Percentiles rank a stretch among this genome's conserved stretches.
Evolutionary conservation across 2,888 invertebrate genomes (phyloP).

Genomic region (Drosophila nigritarsus): DNA sequence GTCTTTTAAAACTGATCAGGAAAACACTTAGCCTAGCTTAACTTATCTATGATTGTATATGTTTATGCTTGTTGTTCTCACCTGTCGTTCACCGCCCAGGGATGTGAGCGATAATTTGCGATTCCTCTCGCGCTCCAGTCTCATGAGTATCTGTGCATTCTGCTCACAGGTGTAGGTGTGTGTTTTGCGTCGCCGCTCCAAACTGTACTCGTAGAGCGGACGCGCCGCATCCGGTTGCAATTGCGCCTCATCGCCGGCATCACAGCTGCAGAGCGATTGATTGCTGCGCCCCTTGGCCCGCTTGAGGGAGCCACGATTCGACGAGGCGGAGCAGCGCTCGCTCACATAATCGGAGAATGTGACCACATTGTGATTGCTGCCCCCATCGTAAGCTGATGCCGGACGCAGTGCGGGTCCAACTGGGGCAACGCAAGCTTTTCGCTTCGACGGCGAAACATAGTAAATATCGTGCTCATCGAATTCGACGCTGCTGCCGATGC

Average conservation of each 20-base stretch:
- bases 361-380: constrained; percentile 71
- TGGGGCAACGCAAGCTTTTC: constrained; percentile 78
- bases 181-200: constrained; percentile 85
- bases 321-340: constrained; percentile 59
- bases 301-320: constrained; percentile 82
- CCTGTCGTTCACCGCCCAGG: constrained; percentile 31
- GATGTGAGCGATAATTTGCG: constrained; percentile 80
- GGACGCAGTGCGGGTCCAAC: constrained; percentile 67
- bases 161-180: constrained; percentile 86
- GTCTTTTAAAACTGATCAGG: background rate
- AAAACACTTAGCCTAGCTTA: background rate
- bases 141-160: constrained; percentile 85
- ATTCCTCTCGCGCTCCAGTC: constrained; percentile 84
- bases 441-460: constrained; percentile 84
- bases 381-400: constrained; percentile 60
- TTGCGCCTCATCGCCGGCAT: constrained; percentile 84
- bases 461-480: constrained; percentile 84
- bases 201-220: constrained; percentile 85
- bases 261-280: constrained; percentile 85
- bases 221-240: constrained; percentile 84
- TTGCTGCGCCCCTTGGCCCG: constrained; percentile 84
- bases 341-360: constrained; percentile 83
- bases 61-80: constrained; percentile 7
- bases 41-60: background rate
- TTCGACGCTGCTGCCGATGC: constrained; percentile 58